Conservation (phyloP, 2,113 vertebrate species). For the Erythrocercus mccallii region DNA sequence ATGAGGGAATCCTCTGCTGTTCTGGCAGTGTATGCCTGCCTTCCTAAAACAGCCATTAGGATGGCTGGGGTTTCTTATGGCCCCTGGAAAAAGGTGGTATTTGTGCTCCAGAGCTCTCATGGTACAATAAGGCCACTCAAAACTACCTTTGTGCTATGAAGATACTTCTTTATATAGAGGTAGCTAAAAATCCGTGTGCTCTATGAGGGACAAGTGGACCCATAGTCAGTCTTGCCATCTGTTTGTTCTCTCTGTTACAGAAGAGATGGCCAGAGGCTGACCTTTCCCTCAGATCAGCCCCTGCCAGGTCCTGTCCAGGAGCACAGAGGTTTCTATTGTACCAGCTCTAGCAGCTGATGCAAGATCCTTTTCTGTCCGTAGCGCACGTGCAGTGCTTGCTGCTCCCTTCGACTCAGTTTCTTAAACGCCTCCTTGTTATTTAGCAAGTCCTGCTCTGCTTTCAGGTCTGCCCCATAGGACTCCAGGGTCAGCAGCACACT, state of each 20-base stretch:
- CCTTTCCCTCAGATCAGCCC: not conserved
- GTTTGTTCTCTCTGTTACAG: not conserved
- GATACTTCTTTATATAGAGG: not conserved
- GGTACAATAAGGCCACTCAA: not conserved
- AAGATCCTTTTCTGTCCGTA: constrained; percentile 89
- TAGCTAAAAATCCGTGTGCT: not conserved
- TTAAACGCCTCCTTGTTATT: constrained; percentile 55
- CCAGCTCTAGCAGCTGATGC: constrained; percentile 76
- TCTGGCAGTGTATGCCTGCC: not conserved
- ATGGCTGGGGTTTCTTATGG: not conserved
- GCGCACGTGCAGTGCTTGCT: constrained; percentile 84
- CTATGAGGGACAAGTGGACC: not conserved
- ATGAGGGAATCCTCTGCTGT: not conserved
- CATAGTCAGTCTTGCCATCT: not conserved
- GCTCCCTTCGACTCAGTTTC: constrained; percentile 76
- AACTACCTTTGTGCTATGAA: not conserved
- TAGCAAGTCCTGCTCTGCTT: constrained; percentile 73
- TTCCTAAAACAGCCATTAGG: not conserved
- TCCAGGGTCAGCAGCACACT: constrained; percentile 76
- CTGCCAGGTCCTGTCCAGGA: not conserved
- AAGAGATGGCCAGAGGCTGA: not conserved
- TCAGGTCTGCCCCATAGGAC: constrained; percentile 69
- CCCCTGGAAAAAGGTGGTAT: not conserved
- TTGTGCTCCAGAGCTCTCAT: not conserved
- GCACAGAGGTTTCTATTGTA: not conserved